Evolutionary conservation across 2,888 invertebrate genomes (phyloP).

Genomic region (Diarsia mendica): DNA sequence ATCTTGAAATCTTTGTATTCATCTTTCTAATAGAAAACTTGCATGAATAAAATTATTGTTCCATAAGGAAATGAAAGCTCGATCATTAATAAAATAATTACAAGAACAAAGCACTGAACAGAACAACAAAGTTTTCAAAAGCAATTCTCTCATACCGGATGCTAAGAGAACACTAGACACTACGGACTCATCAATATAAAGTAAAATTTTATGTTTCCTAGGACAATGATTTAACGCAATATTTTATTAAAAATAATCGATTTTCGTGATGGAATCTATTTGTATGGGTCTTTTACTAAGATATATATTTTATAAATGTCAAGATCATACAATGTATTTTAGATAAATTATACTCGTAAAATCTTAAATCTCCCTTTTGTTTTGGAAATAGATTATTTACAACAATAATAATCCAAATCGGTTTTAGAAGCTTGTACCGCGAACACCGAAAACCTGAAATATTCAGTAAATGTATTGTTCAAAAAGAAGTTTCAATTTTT

Average conservation of each 20-base stretch:
- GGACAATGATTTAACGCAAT: slow-evolving; percentile 32
- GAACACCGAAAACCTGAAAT: neutral
- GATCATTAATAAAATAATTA: neutral
- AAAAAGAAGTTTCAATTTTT: neutral
- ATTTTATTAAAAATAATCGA: slow-evolving; percentile 1
- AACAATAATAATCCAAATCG: neutral
- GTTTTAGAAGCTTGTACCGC: neutral
- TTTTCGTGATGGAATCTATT: neutral
- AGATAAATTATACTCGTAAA: neutral
- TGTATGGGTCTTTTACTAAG: neutral
- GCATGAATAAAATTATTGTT: neutral
- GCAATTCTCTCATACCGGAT: slow-evolving; percentile 8
- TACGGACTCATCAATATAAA: slow-evolving; percentile 14
- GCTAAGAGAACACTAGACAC: neutral
- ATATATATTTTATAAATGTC: too few relatives aligned
- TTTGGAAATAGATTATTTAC: too few relatives aligned
- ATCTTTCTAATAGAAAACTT: neutral
- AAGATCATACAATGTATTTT: neutral
- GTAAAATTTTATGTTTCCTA: slow-evolving; percentile 45
- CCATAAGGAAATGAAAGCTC: neutral
- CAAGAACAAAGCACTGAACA: neutral
- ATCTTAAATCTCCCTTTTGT: neutral
- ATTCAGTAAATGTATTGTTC: neutral
- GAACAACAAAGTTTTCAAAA: neutral
- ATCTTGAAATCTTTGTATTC: neutral